Base-by-base conservation (phyloP, 1,140 invertebrate species). In the Eurosta solidaginis region DNA sequence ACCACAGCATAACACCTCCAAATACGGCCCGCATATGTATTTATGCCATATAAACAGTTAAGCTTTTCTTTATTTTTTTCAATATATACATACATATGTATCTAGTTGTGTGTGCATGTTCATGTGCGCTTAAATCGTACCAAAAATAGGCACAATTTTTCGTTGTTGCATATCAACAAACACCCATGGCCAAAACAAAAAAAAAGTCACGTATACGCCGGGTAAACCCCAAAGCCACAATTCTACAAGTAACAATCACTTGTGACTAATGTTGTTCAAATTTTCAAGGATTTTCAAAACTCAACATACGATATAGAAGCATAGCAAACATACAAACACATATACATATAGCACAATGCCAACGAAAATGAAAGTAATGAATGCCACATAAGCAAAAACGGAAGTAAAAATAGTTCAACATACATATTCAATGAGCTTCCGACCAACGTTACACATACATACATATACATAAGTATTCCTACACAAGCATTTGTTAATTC, bases 321-420 rank as follows among this genome's bases (percentile, higher is more conserved):
- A 27, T 10, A 10, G 29, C 5, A 14, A 9, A 52, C 20, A 52
- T 52, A n/a, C 29, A 0, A 14, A 3, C n/a, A 12, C 4, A 49
- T 17, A 29, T 59, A 22, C 14, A 59, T 33, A 59, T 3, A 22
- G n/a, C n/a, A 59, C 29, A 68, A 25, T 6, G 49, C n/a, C 1
- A 6, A 29, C 3, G 45, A 52, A 52, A 52, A 52, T 22, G 49
- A 52, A 52, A 52, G 33, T 68, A 68, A 68, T 68, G 59, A 68
- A 68, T 68, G 59, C n/a, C n/a, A n/a, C n/a, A n/a, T 68, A 42
- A 68, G 40, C n/a, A 68, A 68, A 68, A 68, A 68, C 59, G 59
- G 59, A 68, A 33, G 59, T 68, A n/a, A 40, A 68, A 68, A 68
- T n/a, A 68, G 59, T 68, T 68, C 40, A 68, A 1, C 29, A 68